Evolutionary conservation across 2,113 vertebrate genomes (phyloP).

Genomic region (Dinomys branickii): DNA sequence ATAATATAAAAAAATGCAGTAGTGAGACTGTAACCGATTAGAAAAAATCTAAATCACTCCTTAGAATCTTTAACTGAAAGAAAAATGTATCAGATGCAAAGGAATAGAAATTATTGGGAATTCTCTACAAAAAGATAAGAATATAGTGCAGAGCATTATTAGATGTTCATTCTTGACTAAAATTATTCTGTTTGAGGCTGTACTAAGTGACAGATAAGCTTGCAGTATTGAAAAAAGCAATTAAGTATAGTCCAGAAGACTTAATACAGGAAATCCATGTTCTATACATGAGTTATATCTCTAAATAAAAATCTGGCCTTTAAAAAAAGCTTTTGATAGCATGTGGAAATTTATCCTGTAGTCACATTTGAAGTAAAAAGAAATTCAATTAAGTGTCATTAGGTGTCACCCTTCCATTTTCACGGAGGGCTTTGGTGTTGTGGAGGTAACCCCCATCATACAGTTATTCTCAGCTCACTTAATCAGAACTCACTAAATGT

Average conservation of each 20-base stretch:
- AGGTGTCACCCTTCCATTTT: neutral
- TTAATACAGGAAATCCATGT: neutral
- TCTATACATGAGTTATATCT: constrained; percentile 15
- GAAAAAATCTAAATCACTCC: constrained; percentile 8
- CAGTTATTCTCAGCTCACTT: neutral
- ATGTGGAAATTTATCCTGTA: neutral
- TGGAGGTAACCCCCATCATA: neutral
- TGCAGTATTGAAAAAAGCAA: neutral
- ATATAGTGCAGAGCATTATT: too few species aligned
- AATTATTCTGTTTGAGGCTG: neutral
- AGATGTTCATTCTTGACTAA: neutral
- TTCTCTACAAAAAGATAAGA: neutral
- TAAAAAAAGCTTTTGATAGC: neutral
- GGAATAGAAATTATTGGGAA: neutral
- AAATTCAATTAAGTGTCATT: neutral
- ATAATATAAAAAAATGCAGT: neutral
- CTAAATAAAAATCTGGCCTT: neutral
- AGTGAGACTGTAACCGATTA: neutral
- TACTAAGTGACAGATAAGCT: neutral
- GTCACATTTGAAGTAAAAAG: neutral
- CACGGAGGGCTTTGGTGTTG: too few species aligned
- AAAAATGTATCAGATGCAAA: neutral
- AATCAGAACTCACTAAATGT: neutral
- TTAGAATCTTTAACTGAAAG: constrained; percentile 12
- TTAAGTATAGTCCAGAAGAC: neutral